Percentiles rank a stretch among this genome's conserved stretches.
phyloP scores from a whole-genome alignment of 2,888 invertebrate species.

The Hypselothyrea guttata region DNA sequence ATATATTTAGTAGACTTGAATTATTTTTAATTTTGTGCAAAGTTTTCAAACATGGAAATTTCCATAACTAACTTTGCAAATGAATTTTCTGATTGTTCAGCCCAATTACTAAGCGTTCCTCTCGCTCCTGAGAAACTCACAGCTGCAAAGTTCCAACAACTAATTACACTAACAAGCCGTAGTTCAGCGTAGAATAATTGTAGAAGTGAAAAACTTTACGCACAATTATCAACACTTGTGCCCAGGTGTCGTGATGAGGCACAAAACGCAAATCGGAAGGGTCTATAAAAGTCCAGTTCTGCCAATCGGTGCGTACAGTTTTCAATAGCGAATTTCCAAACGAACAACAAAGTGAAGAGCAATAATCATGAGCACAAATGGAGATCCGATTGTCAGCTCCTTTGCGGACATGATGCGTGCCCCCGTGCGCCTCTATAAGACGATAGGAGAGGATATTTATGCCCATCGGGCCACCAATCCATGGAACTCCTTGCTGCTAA shows the following conservation, averaged over 20 bases:
- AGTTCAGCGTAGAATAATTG: slow-evolving; percentile 19
- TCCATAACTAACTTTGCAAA: too few relatives aligned
- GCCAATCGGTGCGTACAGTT: slow-evolving; percentile 16
- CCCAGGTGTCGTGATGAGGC: slow-evolving; percentile 52
- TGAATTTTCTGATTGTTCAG: too few relatives aligned
- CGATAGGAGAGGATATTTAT: slow-evolving; percentile 73
- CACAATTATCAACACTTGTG: slow-evolving; percentile 70
- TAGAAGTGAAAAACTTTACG: slow-evolving; percentile 48
- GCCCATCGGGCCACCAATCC: slow-evolving; percentile 58
- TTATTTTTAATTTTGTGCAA: too few relatives aligned
- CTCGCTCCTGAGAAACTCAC: neutral
- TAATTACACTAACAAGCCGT: slow-evolving; percentile 48
- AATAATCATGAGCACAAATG: slow-evolving; percentile 28
- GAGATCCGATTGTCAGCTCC: slow-evolving; percentile 23
- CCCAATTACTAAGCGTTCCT: too few relatives aligned
- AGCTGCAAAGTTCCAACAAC: slow-evolving; percentile 10
- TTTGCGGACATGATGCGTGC: slow-evolving; percentile 63
- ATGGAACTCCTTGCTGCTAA: slow-evolving; percentile 30
- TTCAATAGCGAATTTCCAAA: neutral
- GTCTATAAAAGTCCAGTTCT: slow-evolving; percentile 33
- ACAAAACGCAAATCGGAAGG: slow-evolving; percentile 45
- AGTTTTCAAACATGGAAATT: neutral
- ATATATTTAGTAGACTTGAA: too few relatives aligned
- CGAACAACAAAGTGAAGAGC: neutral
- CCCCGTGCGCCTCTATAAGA: slow-evolving; percentile 66